These are phyloP conservation scores for Phrynocephalus guinanensis DNA, from an alignment of 2,797 vertebrate genomes.

Conservation along the genomic window DNA sequence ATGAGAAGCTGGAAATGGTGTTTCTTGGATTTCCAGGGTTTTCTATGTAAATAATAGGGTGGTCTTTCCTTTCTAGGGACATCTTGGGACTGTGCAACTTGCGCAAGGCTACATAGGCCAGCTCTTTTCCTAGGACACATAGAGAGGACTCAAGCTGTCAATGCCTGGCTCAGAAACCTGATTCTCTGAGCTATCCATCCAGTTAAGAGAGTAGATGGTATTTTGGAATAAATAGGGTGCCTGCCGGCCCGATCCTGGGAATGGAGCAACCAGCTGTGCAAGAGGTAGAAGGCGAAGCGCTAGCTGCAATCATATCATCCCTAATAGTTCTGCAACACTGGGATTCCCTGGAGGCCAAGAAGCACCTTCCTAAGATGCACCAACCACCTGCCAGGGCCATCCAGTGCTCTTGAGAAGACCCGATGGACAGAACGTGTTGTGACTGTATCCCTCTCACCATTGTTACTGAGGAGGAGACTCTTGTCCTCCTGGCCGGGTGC, in stretches of 20 bases:
- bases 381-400: neutral
- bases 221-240: slow-evolving; percentile 26
- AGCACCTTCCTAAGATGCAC: neutral
- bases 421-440: neutral
- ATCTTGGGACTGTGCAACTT: too few relatives aligned
- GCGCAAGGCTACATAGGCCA: too few relatives aligned
- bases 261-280: slow-evolving; percentile 18
- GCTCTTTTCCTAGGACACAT: too few relatives aligned
- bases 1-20: neutral
- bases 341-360: neutral
- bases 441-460: slow-evolving; percentile 14
- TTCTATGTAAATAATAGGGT: too few relatives aligned
- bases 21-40: too few relatives aligned
- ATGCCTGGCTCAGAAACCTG: too few relatives aligned
- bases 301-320: neutral
- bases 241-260: slow-evolving; percentile 2
- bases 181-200: too few relatives aligned
- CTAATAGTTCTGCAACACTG: neutral
- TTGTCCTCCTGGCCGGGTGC: slow-evolving; percentile 26
- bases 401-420: neutral
- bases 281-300: neutral
- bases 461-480: slow-evolving; percentile 24
- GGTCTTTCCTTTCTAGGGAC: too few relatives aligned
- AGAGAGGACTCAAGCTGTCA: too few relatives aligned
- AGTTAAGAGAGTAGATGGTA: neutral